Evolutionary conservation across 2,888 invertebrate genomes (phyloP).

Genomic region (Pyrocoelia pectoralis): DNA sequence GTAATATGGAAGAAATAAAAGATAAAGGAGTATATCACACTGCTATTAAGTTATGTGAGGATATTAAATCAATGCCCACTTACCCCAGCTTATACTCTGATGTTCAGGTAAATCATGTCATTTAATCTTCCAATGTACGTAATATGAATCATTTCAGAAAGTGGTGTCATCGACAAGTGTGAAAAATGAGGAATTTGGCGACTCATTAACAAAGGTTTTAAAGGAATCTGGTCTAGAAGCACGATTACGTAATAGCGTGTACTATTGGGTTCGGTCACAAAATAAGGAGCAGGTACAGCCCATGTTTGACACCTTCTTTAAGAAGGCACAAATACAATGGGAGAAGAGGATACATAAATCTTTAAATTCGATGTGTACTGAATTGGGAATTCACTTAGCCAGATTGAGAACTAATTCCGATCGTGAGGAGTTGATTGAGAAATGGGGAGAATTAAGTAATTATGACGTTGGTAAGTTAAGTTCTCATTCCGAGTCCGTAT

Average conservation of each 20-base stretch:
- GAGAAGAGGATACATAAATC: conserved; percentile 94
- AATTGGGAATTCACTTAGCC: conserved; percentile 85
- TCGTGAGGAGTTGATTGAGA: conserved; percentile 81
- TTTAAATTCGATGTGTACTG: conserved; percentile 93
- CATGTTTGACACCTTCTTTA: conserved; percentile 68
- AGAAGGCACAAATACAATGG: conserved; percentile 90
- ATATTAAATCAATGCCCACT: conserved; percentile 77
- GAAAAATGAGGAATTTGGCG: conserved; percentile 79
- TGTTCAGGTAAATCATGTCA: conserved; percentile 70
- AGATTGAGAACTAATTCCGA: conserved; percentile 78
- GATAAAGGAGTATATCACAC: conserved; percentile 76
- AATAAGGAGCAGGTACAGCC: conserved; percentile 53
- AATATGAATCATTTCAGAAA: conserved; percentile 64
- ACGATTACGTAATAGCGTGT: conserved; percentile 83
- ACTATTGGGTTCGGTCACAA: conserved; percentile 77
- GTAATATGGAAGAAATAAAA: conserved; percentile 54
- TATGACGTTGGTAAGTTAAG: conserved; percentile 77
- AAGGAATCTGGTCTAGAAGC: conserved; percentile 82
- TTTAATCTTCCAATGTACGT: background rate
- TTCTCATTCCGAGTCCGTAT: too few relatives aligned
- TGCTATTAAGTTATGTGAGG: conserved; percentile 80
- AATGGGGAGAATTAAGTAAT: conserved; percentile 93
- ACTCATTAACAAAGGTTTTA: conserved; percentile 77
- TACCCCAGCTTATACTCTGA: conserved; percentile 81
- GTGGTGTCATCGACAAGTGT: conserved; percentile 80